phyloP scores from a whole-genome alignment of 2,113 vertebrate species.

The Lucifuga dentata region DNA sequence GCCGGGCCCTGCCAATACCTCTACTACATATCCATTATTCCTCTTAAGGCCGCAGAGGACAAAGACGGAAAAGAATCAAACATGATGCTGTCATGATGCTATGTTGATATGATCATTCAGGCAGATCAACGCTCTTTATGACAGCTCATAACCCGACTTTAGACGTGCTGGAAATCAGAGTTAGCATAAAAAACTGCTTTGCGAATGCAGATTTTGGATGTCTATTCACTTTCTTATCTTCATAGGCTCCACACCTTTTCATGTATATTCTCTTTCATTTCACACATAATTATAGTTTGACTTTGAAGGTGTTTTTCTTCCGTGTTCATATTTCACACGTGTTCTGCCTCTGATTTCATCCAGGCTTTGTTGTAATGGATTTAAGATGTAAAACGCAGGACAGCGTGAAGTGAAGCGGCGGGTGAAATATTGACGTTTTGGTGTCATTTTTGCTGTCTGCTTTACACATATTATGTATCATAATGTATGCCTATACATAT shows the following conservation, averaged over 20 bases:
- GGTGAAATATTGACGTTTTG: slow-evolving; percentile 7
- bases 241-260: not conserved
- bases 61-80: slow-evolving; percentile 61
- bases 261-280: slow-evolving; percentile 56
- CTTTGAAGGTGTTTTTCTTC: slow-evolving; percentile 43
- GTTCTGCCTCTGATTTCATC: slow-evolving; percentile 64
- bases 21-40: slow-evolving; percentile 78
- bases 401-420: slow-evolving; percentile 18
- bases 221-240: slow-evolving; percentile 40
- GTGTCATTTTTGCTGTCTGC: slow-evolving; percentile 40
- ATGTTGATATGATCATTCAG: slow-evolving; percentile 66
- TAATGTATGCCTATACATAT: slow-evolving; percentile 20
- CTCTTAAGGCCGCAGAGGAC: slow-evolving; percentile 58
- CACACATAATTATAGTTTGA: slow-evolving; percentile 49
- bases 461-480: too few species aligned
- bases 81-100: slow-evolving; percentile 62
- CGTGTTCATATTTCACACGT: slow-evolving; percentile 59
- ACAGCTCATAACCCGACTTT: slow-evolving; percentile 54
- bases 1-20: slow-evolving; percentile 76
- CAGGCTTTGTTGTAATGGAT: slow-evolving; percentile 65
- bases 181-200: slow-evolving; percentile 48
- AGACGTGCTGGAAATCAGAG: slow-evolving; percentile 47
- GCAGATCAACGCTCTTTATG: slow-evolving; percentile 69
- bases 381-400: slow-evolving; percentile 59
- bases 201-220: slow-evolving; percentile 29